phyloP scores from a whole-genome alignment of 2,888 invertebrate species.

The Drosophila austrosaltans region DNA sequence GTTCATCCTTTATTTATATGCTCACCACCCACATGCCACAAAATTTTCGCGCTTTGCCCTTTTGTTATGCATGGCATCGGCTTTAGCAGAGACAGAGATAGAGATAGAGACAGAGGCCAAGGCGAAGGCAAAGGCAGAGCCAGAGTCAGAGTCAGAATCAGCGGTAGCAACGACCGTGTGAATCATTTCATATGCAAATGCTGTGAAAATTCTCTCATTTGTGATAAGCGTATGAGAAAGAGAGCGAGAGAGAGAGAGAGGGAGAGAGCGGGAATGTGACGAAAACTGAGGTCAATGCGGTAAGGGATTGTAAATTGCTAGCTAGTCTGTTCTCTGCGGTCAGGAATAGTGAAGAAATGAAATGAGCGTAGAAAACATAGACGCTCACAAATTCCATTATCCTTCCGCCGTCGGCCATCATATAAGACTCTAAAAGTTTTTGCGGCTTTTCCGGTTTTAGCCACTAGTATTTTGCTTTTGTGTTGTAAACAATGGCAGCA shows the following conservation, averaged over 20 bases:
- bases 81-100: not conserved
- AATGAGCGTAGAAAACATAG: not conserved
- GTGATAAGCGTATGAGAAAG: conserved; percentile 31
- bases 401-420: not conserved
- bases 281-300: conserved; percentile 7
- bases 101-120: not conserved
- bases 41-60: conserved; percentile 22
- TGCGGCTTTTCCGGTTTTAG: conserved; percentile 7
- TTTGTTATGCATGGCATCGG: conserved; percentile 35
- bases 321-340: conserved; percentile 4
- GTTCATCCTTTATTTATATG: conserved; percentile 43
- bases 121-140: not conserved
- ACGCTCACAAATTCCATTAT: not conserved
- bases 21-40: conserved; percentile 12
- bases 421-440: not conserved
- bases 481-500: not conserved
- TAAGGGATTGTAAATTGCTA: conserved; percentile 5
- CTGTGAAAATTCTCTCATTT: conserved; percentile 54
- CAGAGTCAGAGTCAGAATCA: not conserved
- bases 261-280: conserved; percentile 10
- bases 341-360: not conserved
- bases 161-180: conserved; percentile 30
- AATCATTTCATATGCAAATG: conserved; percentile 74
- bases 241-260: conserved; percentile 25
- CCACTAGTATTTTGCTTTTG: not conserved